Conservation (phyloP, 2,113 vertebrate species). For the Cyanistes caeruleus region DNA sequence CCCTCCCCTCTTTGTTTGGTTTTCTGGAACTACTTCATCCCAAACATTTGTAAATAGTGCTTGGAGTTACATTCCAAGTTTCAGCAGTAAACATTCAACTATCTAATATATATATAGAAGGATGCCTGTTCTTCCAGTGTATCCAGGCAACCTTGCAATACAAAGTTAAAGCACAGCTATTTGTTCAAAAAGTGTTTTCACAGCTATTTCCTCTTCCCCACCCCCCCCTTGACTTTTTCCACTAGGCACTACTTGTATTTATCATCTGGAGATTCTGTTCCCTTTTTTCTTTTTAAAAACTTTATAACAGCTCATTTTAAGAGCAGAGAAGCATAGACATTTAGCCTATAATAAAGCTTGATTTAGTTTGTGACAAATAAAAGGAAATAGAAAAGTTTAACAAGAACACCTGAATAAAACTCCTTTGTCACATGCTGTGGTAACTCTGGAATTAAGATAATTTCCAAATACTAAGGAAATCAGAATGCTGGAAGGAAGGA, state of each 20-base stretch:
- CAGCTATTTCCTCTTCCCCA: conserved; percentile 42
- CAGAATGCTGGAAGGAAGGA: neutral
- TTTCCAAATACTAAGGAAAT: neutral
- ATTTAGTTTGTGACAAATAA: neutral
- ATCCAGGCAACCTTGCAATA: conserved; percentile 56
- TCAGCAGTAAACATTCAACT: conserved; percentile 32
- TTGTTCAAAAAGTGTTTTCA: conserved; percentile 51
- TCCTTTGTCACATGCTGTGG: fast-evolving
- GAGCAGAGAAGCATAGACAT: neutral
- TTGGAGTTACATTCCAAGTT: conserved; percentile 41
- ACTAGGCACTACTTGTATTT: conserved; percentile 9
- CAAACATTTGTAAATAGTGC: conserved; percentile 62
- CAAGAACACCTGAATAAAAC: neutral
- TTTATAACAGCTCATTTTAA: neutral
- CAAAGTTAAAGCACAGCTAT: neutral
- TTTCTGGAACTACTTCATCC: conserved; percentile 54
- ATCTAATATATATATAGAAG: conserved; percentile 34
- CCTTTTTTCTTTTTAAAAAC: neutral
- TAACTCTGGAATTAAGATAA: neutral
- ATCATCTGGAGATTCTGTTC: conserved; percentile 38
- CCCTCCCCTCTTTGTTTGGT: conserved; percentile 51
- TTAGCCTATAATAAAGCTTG: neutral
- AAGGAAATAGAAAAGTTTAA: neutral
- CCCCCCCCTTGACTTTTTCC: neutral
- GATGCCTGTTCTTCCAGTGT: conserved; percentile 23